Conservation (phyloP, 2,888 invertebrate species). For the Tanypteryx hageni region DNA sequence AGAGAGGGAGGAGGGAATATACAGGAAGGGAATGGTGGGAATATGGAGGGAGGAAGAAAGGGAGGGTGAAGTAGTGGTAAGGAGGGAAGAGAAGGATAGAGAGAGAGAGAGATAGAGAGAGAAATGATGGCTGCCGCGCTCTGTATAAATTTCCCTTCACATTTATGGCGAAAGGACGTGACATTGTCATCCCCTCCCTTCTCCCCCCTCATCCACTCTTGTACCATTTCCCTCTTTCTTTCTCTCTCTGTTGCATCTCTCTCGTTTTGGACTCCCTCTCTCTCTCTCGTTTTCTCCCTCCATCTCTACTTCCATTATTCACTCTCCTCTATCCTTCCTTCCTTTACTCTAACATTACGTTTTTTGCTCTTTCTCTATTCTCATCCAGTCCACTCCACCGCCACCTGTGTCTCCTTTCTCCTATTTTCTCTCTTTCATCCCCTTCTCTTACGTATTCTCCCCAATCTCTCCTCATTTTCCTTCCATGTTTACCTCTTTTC, state of each 20-base stretch:
- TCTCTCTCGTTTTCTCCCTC: background rate
- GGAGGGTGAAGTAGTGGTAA: background rate
- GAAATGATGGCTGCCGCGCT: background rate
- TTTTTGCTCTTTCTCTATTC: background rate
- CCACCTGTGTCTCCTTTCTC: background rate
- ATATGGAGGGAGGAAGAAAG: background rate
- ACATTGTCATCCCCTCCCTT: conserved; percentile 4
- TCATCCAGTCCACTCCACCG: background rate
- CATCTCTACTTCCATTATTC: background rate
- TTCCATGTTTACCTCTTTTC: background rate
- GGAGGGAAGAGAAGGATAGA: too few species aligned
- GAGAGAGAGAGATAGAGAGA: background rate
- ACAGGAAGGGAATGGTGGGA: background rate
- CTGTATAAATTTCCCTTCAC: conserved; percentile 15
- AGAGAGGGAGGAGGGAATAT: background rate
- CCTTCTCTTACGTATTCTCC: background rate
- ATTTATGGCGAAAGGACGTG: background rate
- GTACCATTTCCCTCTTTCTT: background rate
- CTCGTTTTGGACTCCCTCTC: background rate
- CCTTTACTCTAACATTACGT: too few species aligned
- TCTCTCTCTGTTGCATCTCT: background rate
- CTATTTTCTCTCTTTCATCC: background rate
- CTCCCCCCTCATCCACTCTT: background rate
- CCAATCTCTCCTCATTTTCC: background rate
- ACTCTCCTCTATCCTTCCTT: background rate